These are phyloP conservation scores for Eupristina koningsbergeri DNA, from an alignment of 1,140 invertebrate genomes.

Conservation along the genomic window DNA sequence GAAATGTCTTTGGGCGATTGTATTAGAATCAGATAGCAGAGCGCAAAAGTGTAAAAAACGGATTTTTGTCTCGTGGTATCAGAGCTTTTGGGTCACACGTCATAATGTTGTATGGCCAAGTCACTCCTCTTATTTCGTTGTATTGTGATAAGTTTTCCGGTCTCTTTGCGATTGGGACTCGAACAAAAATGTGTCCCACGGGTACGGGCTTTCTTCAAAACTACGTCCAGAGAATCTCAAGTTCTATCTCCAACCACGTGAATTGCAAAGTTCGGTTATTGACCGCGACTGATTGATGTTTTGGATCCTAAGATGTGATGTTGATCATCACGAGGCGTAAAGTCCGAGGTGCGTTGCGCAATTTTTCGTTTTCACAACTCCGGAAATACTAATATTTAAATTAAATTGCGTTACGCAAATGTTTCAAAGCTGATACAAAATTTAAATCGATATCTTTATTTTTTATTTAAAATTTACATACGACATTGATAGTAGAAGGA, in stretches of 20 bases:
- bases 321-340: not conserved
- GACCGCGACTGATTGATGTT: not conserved
- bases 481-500: not conserved
- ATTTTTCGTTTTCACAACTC: not conserved
- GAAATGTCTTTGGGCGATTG: not conserved
- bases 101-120: too few species aligned
- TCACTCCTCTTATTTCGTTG: too few species aligned
- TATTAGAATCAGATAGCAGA: not conserved
- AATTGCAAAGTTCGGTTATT: not conserved
- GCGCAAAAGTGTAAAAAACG: not conserved
- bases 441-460: not conserved
- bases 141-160: too few species aligned
- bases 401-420: not conserved
- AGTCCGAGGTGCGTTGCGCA: not conserved
- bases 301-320: not conserved
- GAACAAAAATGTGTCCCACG: too few species aligned
- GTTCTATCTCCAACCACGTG: too few species aligned
- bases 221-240: too few species aligned
- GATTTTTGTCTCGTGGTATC: not conserved
- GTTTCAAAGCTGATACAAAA: not conserved
- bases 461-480: not conserved
- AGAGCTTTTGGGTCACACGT: too few species aligned
- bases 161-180: too few species aligned
- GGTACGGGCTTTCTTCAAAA: too few species aligned
- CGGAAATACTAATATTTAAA: not conserved